Percentiles rank a stretch among this genome's conserved stretches.
Conservation (phyloP, 2,113 vertebrate species). For the Trogon surrucura region DNA sequence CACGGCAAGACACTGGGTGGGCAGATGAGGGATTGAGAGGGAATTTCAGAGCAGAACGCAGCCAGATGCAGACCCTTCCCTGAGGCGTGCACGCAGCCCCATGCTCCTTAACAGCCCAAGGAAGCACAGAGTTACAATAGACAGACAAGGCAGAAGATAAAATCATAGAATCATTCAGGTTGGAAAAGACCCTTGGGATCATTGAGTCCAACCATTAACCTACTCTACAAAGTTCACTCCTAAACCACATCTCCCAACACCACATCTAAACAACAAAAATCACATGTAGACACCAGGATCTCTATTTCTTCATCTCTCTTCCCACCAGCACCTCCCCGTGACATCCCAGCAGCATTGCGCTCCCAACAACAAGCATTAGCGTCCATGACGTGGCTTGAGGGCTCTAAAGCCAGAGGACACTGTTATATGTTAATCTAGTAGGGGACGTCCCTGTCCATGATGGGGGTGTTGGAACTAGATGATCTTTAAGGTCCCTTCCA, state of each 20-base stretch:
- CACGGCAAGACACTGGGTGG: neutral
- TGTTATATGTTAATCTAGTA: too few species aligned
- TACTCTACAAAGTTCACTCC: too few species aligned
- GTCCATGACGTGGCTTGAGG: accelerated
- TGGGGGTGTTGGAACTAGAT: too few species aligned
- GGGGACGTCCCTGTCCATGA: too few species aligned
- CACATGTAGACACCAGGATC: accelerated
- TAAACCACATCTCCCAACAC: too few species aligned
- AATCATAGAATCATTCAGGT: too few species aligned
- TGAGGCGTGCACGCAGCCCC: neutral
- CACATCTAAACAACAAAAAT: too few species aligned
- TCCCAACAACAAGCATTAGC: neutral
- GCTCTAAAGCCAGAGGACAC: neutral
- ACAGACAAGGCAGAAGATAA: neutral
- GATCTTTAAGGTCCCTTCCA: too few species aligned
- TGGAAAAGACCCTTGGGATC: too few species aligned
- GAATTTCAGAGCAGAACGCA: neutral
- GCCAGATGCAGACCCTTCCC: neutral
- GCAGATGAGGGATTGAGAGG: neutral
- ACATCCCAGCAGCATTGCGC: accelerated
- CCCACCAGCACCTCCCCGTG: neutral
- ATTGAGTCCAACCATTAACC: too few species aligned
- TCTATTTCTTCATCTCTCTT: neutral
- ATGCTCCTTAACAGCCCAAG: accelerated
- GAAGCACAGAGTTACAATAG: neutral